Conservation (phyloP, 2,888 invertebrate genomes). For the Dryadula phaetusa region DNA sequence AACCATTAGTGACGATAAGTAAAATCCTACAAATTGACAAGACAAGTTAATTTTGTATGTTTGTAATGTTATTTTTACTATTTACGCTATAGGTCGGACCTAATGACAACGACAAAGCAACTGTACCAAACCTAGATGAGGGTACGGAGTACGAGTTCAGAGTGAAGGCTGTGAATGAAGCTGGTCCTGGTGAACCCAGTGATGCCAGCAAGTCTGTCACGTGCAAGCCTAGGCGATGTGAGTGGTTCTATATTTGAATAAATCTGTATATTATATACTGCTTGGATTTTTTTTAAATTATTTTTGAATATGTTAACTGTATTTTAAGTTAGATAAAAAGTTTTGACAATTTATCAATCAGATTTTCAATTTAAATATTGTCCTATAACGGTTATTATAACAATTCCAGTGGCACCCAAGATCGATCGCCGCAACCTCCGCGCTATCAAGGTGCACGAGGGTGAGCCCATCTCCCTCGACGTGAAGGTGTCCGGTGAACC, state of each 20-base stretch:
- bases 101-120: slow-evolving; percentile 89
- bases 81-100: slow-evolving; percentile 75
- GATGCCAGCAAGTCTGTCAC: slow-evolving; percentile 93
- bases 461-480: slow-evolving; percentile 95
- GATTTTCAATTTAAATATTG: too few species aligned
- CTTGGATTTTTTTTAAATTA: too few species aligned
- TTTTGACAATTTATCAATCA: too few species aligned
- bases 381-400: too few species aligned
- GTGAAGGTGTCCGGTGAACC: slow-evolving; percentile 96
- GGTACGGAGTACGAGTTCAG: slow-evolving; percentile 97
- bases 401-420: slow-evolving; percentile 95
- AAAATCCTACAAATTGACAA: too few species aligned
- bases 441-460: slow-evolving; percentile 94
- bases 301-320: too few species aligned
- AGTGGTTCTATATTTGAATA: slow-evolving; percentile 59
- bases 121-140: slow-evolving; percentile 94
- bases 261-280: not conserved
- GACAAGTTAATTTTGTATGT: too few species aligned
- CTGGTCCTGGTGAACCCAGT: slow-evolving; percentile 96
- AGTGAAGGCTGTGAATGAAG: slow-evolving; percentile 95
- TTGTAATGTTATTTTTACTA: too few species aligned
- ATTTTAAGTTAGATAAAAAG: too few species aligned
- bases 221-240: slow-evolving; percentile 93
- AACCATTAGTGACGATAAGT: too few species aligned
- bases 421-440: slow-evolving; percentile 96